These are phyloP conservation scores for Montifringilla adamsi DNA, from an alignment of 2,113 vertebrate species.

Conservation along the genomic window DNA sequence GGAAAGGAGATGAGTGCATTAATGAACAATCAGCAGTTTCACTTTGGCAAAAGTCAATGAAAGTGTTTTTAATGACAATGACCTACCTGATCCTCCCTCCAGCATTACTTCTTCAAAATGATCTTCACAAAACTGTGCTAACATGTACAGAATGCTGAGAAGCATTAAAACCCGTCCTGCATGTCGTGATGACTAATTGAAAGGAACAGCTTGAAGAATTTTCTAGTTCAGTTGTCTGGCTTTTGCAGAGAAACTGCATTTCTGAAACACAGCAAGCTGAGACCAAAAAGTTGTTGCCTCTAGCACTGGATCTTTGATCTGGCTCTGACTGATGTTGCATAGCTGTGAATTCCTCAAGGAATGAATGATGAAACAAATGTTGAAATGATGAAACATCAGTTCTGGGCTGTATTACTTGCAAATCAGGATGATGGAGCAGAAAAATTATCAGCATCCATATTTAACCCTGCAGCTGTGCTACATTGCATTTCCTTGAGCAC, in stretches of 20 bases:
- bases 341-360: conserved; percentile 20
- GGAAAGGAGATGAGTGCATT: neutral
- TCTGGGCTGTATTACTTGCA: neutral
- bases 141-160: neutral
- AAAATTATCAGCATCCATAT: neutral
- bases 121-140: neutral
- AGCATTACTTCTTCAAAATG: neutral
- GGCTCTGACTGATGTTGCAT: neutral
- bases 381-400: neutral
- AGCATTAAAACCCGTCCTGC: neutral
- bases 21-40: neutral
- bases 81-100: neutral
- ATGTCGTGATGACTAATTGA: neutral
- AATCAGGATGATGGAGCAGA: neutral
- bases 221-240: neutral
- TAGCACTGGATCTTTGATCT: conserved; percentile 50
- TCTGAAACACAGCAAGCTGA: neutral
- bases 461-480: neutral
- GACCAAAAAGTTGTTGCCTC: conserved; percentile 20
- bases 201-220: conserved; percentile 41
- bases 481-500: neutral
- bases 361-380: neutral
- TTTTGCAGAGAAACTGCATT: neutral
- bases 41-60: neutral
- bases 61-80: conserved; percentile 24